A percentile compares a stretch with the other conserved stretches of the same genome.
These are phyloP conservation scores for Drosophila lacicola DNA, from an alignment of 2,888 invertebrate species.

Conservation along the genomic window DNA sequence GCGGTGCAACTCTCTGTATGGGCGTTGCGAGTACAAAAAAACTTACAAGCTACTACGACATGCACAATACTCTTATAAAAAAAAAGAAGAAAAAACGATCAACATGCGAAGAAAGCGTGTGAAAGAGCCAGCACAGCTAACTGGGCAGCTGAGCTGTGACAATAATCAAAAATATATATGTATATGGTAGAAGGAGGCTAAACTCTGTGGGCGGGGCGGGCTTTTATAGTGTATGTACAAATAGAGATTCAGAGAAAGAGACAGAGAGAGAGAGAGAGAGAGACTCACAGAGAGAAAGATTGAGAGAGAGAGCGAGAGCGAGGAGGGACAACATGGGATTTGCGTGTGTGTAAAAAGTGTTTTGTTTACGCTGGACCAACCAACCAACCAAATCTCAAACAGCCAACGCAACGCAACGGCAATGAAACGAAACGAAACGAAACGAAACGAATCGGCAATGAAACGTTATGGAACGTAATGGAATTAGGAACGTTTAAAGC, in stretches of 20 bases:
- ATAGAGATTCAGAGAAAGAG: constrained; percentile 41
- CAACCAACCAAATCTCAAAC: constrained; percentile 58
- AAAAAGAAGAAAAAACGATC: constrained; percentile 12
- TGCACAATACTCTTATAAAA: constrained; percentile 50
- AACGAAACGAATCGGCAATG: constrained; percentile 30
- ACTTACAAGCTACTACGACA: constrained; percentile 42
- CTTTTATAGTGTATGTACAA: constrained; percentile 53
- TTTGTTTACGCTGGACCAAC: constrained; percentile 52
- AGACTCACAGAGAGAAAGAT: constrained; percentile 11
- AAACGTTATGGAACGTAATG: neutral
- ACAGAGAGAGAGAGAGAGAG: constrained; percentile 21
- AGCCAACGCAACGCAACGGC: constrained; percentile 54
- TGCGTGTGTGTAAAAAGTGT: constrained; percentile 37
- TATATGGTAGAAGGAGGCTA: constrained; percentile 13
- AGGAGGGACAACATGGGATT: constrained; percentile 84
- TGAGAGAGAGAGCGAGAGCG: constrained; percentile 29
- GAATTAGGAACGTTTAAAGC: constrained; percentile 41
- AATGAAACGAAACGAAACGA: constrained; percentile 48
- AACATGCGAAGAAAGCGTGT: constrained; percentile 34
- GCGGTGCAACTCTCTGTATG: constrained; percentile 21
- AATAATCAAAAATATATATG: constrained; percentile 17
- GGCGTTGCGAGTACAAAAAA: constrained; percentile 9
- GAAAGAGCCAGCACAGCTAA: constrained; percentile 54
- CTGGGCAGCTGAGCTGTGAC: constrained; percentile 46
- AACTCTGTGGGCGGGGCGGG: constrained; percentile 2